Evolutionary conservation across 2,888 invertebrate species (phyloP), one percentile per base, ranked within the genome.

Genomic region (Serripes groenlandicus): DNA sequence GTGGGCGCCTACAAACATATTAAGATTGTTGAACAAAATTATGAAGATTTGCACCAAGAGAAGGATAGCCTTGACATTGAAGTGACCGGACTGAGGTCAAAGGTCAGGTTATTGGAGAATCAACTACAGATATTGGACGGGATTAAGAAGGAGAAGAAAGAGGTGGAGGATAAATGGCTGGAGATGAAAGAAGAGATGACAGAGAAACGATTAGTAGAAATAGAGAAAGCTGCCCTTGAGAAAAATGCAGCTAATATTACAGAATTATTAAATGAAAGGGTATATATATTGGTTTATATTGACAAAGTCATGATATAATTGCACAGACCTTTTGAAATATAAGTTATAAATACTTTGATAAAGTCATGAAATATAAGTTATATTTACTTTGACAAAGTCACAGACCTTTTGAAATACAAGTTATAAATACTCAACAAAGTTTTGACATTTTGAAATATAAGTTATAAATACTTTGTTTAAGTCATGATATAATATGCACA

Each of bases 261-360:
- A 34, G 80, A 82, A 34, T 76, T 89, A 23, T 73, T 92, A 58
- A 90, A 88, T 69, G 87, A 89, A 74, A 89, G 91, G 92, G 92
- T 92, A 92, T 74, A 66, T 26, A n/a, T 4, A 21, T 62, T 28
- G 1, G 11, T 15, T 32, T 18, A 62, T n/a, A n/a, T n/a, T n/a
- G n/a, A n/a, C n/a, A n/a, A n/a, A n/a, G n/a, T n/a, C n/a, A n/a
- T n/a, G n/a, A n/a, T n/a, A n/a, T n/a, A n/a, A n/a, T n/a, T n/a
- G n/a, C n/a, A n/a, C n/a, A n/a, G n/a, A n/a, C n/a, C n/a, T n/a
- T n/a, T n/a, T n/a, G n/a, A n/a, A n/a, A n/a, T n/a, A n/a, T n/a
- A n/a, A n/a, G n/a, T n/a, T n/a, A n/a, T n/a, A n/a, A n/a, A n/a
- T n/a, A n/a, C n/a, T n/a, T n/a, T n/a, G n/a, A n/a, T n/a, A n/a